Evolutionary conservation across 2,797 vertebrate species (phyloP).

Genomic region (Poeciliopsis paucimaculata): DNA sequence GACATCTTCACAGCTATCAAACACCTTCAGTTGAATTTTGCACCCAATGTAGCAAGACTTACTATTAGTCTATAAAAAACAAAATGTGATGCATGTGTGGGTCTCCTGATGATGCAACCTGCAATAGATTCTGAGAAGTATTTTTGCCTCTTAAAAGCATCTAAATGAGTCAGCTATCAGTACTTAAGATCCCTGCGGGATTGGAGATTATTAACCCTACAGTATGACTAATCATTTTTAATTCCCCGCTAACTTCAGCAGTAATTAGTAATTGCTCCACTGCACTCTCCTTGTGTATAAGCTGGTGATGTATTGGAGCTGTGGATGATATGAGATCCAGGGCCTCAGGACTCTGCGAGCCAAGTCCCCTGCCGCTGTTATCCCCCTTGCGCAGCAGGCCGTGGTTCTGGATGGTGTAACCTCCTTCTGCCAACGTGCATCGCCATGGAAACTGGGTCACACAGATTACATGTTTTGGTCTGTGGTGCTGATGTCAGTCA

Average conservation of each 20-base stretch:
- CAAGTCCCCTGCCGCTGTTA: constrained; percentile 38
- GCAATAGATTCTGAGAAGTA: neutral
- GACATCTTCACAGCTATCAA: neutral
- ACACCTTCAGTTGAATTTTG: constrained; percentile 5
- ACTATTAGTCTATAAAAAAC: neutral
- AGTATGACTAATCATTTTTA: constrained; percentile 35
- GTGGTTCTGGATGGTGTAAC: constrained; percentile 63
- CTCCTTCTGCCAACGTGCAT: constrained; percentile 68
- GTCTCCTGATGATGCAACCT: neutral
- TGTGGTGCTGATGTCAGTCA: constrained; percentile 66
- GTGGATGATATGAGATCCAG: constrained; percentile 41
- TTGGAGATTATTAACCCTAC: constrained; percentile 23
- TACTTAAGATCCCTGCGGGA: constrained; percentile 22
- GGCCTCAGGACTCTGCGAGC: constrained; percentile 51
- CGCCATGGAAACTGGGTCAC: constrained; percentile 79
- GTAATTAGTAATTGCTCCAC: constrained; percentile 12
- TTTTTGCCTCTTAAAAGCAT: constrained; percentile 11
- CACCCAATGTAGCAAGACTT: neutral
- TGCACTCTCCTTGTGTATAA: constrained; percentile 7
- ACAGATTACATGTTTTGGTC: constrained; percentile 73
- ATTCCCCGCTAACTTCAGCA: constrained; percentile 38
- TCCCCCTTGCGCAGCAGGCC: constrained; percentile 47
- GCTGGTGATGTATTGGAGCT: constrained; percentile 17
- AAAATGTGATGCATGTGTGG: neutral
- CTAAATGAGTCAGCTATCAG: constrained; percentile 7